Evolutionary conservation across 2,113 vertebrate genomes (phyloP).

Genomic region (Protobothrops mucrosquamatus): DNA sequence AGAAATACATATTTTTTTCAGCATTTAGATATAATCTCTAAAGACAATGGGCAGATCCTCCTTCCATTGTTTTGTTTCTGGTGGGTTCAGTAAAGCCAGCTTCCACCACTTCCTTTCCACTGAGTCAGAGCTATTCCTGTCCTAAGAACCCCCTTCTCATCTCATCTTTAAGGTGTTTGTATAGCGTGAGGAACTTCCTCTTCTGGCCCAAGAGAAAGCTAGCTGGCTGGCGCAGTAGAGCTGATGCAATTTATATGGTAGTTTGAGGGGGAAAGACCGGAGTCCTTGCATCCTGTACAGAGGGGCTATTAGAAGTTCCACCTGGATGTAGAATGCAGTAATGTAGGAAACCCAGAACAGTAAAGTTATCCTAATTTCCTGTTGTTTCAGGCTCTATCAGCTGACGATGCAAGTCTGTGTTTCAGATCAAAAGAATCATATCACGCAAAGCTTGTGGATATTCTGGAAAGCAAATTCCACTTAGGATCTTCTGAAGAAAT

Average conservation of each 20-base stretch:
- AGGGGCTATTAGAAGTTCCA: neutral
- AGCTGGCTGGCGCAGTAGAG: neutral
- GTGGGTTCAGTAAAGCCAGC: neutral
- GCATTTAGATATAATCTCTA: neutral
- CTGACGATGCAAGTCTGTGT: neutral
- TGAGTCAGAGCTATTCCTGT: slow-evolving; percentile 14
- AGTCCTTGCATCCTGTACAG: neutral
- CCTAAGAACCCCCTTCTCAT: neutral
- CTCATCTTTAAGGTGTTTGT: neutral
- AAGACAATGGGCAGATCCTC: slow-evolving; percentile 1
- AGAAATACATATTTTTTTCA: neutral
- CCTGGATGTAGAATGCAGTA: neutral
- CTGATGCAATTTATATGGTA: neutral
- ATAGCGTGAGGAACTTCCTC: neutral
- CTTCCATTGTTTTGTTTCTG: neutral
- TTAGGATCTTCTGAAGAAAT: neutral
- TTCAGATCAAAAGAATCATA: neutral
- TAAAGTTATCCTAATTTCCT: neutral
- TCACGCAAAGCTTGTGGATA: neutral
- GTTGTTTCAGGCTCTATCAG: neutral
- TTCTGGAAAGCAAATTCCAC: neutral
- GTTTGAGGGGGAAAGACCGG: neutral
- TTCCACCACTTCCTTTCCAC: slow-evolving; percentile 11
- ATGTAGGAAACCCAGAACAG: too few relatives aligned
- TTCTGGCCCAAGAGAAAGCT: neutral